A percentile compares a stretch with the other conserved stretches of the same genome.
These are phyloP conservation scores for Bambusicola thoracicus DNA, from an alignment of 2,113 vertebrate species.

Conservation along the genomic window DNA sequence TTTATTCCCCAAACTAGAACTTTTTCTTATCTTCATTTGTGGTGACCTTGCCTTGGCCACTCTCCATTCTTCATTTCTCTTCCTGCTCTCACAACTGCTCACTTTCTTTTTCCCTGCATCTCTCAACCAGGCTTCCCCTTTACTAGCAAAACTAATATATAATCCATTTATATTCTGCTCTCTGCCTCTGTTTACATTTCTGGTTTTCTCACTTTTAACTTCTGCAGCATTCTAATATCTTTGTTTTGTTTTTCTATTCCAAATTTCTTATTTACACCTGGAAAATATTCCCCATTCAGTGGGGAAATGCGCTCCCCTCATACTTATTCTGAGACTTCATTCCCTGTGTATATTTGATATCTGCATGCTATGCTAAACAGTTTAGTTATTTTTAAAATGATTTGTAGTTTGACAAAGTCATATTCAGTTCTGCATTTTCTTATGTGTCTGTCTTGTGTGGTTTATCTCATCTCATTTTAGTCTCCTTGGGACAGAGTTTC, in stretches of 20 bases:
- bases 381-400: constrained; percentile 30
- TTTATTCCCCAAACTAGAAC: background rate
- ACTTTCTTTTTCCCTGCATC: background rate
- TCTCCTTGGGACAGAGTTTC: background rate
- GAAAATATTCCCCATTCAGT: background rate
- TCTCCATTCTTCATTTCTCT: background rate
- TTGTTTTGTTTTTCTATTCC: background rate
- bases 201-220: constrained; percentile 10
- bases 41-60: background rate
- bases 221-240: background rate
- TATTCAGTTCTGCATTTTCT: background rate
- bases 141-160: background rate
- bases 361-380: constrained; percentile 22
- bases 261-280: background rate
- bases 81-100: background rate
- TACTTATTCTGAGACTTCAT: background rate
- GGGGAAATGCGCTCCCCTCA: background rate
- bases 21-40: background rate
- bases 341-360: background rate
- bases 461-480: background rate
- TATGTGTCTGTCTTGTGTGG: background rate
- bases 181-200: constrained; percentile 8
- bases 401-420: constrained; percentile 22
- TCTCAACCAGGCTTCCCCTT: background rate
- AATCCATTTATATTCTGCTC: background rate